phyloP scores from a whole-genome alignment of 1,140 invertebrate species.

The Oedothorax gibbosus region DNA sequence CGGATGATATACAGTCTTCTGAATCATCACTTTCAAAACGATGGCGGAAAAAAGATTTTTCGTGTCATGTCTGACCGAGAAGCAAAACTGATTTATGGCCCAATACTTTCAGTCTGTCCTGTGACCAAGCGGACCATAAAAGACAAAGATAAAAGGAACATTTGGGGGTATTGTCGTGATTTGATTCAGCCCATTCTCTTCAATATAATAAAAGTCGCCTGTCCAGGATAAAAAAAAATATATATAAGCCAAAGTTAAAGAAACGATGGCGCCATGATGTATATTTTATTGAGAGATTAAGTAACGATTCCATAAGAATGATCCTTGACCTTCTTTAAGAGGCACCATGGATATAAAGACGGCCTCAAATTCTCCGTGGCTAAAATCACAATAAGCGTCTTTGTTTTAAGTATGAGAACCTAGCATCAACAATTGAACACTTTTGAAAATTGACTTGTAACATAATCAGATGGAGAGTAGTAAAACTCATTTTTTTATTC shows the following conservation, averaged over 20 bases:
- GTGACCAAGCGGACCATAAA: neutral
- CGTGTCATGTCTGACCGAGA: neutral
- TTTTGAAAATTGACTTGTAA: neutral
- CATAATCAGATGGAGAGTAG: conserved; percentile 8
- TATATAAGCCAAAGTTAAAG: neutral
- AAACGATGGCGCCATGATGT: conserved; percentile 15
- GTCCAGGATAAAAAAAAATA: neutral
- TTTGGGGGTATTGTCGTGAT: conserved; percentile 6
- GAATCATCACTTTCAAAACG: conserved; percentile 2
- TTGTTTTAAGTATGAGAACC: conserved; percentile 14
- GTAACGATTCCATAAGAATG: conserved; percentile 26
- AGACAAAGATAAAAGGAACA: neutral
- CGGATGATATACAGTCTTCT: neutral
- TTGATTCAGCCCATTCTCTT: neutral
- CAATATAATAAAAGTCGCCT: neutral
- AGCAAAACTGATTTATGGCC: neutral
- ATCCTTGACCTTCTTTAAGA: conserved; percentile 46
- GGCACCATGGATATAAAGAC: conserved; percentile 35
- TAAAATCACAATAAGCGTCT: conserved; percentile 25
- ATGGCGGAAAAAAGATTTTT: neutral
- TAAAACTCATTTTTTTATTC: neutral
- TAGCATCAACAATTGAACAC: neutral
- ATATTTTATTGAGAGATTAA: conserved; percentile 35
- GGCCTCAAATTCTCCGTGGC: conserved; percentile 4
- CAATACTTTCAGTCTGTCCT: neutral